Percentiles rank a stretch among this genome's conserved stretches.
Conservation (phyloP, 1,140 invertebrate species). For the Bombus ignitus region DNA sequence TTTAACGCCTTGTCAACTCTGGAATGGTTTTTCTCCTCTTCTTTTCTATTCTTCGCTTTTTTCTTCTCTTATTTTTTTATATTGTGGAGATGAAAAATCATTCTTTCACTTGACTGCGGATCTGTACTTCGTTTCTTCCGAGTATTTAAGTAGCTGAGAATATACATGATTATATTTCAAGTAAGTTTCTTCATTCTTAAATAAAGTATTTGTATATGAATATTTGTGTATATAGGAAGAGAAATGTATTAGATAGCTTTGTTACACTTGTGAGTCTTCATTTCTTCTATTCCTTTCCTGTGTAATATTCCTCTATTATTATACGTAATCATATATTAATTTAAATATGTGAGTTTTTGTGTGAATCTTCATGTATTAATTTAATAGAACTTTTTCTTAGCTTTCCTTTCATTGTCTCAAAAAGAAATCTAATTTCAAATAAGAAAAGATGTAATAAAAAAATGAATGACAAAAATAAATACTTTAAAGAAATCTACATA, state of each 20-base stretch:
- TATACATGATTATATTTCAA: neutral
- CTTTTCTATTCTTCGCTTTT: neutral
- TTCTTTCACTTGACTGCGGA: conserved; percentile 38
- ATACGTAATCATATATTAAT: no score
- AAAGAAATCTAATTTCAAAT: neutral
- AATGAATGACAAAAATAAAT: neutral
- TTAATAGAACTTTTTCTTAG: neutral
- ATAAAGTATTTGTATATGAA: conserved; percentile 18
- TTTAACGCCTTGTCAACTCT: neutral
- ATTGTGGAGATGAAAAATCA: conserved; percentile 15
- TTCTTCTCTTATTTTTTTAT: neutral
- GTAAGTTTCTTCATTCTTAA: neutral
- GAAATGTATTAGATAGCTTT: conserved; percentile 5
- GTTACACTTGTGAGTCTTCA: neutral
- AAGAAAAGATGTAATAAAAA: neutral
- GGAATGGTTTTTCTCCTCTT: neutral
- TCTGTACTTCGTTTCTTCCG: conserved; percentile 40
- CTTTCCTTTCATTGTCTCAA: neutral
- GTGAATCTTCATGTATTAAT: neutral
- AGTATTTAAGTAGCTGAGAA: neutral
- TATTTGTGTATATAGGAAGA: neutral
- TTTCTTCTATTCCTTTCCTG: neutral
- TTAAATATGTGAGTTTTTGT: no score
- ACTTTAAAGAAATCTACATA: no score
- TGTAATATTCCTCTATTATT: neutral